Evolutionary conservation across 2,888 invertebrate species (phyloP), one percentile per base, ranked within the genome.

Genomic region (Thelaira solivaga): DNA sequence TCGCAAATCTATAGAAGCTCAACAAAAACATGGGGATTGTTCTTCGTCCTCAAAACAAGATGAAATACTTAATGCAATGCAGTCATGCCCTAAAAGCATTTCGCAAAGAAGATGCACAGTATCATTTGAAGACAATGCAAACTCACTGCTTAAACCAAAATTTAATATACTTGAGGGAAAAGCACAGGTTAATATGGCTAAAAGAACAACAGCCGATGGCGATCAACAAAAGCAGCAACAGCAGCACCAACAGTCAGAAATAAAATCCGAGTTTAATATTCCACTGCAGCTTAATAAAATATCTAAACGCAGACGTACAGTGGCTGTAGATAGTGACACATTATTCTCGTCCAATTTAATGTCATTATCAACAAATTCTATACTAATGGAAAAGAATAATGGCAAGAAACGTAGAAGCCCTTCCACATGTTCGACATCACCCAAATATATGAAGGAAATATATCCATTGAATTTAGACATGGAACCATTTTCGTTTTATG

Each of bases 291-390:
- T 74, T 7, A 80, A 78, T 29, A 82, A 78, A 62, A 84, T 84
- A 24, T 77, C 80, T 4, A 84, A 84, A 45, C 80, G 84, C 5
- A 81, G 84, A 31, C 80, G 81, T 51, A 84, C 84, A 0, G 82
- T 84, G 1, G 82, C 84, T 2, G 77, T 82, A 22, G 82, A 82
- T 24, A 55, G 71, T 51, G 68, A 76, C 16, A 75, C 51, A 0
- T 47, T 45, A 22, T 57, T 64, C 11, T 49, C 47, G 4, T 49
- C 45, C 0, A 53, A 55, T 10, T 22, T 64, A 43, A 22, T 24
- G 10, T 26, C 71, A 0, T 20, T 41, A 26, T 22, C 49, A 13
- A 11, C 31, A n/a, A 24, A 74, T 24, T 36, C 61, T 10, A 11
- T 45, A 26, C 41, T 71, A 18, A 51, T 20, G 7, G 51, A 49